A percentile compares a stretch with the other conserved stretches of the same genome.
phyloP scores from a whole-genome alignment of 1,140 invertebrate species.

The Chlorops oryzae region DNA sequence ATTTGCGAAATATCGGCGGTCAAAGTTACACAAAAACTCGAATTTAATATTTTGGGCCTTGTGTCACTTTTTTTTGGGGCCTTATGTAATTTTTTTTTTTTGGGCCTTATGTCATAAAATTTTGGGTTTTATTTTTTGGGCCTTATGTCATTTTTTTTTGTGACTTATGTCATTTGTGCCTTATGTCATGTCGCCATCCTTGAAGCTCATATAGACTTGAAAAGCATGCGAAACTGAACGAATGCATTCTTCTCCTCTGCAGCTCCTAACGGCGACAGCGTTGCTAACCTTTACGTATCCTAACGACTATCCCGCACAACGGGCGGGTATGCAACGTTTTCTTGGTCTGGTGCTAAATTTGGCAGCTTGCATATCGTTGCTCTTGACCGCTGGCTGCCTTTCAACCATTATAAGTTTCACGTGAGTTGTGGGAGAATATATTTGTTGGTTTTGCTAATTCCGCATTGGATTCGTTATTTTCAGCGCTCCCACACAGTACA shows the following conservation, averaged over 20 bases:
- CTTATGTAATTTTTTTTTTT: too few species aligned
- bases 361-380: slow-evolving; percentile 27
- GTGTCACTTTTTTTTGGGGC: too few species aligned
- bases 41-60: too few species aligned
- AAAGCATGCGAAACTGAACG: too few species aligned
- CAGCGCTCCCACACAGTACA: slow-evolving; percentile 42
- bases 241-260: background rate
- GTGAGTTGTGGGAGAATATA: slow-evolving; percentile 21
- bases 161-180: too few species aligned
- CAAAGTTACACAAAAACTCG: too few species aligned
- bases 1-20: too few species aligned
- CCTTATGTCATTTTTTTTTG: too few species aligned
- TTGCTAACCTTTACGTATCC: slow-evolving; percentile 37
- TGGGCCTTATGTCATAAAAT: too few species aligned
- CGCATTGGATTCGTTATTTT: background rate
- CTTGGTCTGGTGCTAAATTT: slow-evolving; percentile 24
- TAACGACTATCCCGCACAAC: slow-evolving; percentile 28
- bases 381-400: slow-evolving; percentile 34
- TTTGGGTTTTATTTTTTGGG: too few species aligned
- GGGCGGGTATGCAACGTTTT: slow-evolving; percentile 24
- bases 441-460: background rate
- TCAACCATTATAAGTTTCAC: slow-evolving; percentile 38
- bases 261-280: slow-evolving; percentile 32
- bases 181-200: too few species aligned
- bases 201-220: too few species aligned